Evolutionary conservation across 2,113 vertebrate genomes (phyloP).

Genomic region (Cisticola juncidis): DNA sequence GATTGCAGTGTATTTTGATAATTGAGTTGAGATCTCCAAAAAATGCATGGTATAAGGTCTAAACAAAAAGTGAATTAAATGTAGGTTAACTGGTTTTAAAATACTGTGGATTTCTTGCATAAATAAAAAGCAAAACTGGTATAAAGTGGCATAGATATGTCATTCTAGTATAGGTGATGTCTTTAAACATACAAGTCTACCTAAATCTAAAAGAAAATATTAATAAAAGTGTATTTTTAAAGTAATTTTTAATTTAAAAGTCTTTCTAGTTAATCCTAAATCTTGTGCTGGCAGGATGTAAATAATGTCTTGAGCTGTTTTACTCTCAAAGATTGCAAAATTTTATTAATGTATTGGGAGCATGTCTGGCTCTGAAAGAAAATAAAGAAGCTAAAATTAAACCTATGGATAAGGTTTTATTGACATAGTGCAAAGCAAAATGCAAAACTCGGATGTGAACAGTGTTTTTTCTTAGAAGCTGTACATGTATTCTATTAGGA

Average conservation of each 20-base stretch:
- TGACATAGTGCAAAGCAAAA: background rate
- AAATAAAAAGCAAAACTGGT: background rate
- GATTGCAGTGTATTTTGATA: background rate
- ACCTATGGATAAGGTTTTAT: background rate
- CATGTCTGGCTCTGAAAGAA: background rate
- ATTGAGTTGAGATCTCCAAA: background rate
- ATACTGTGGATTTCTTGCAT: background rate
- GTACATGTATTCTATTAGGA: background rate
- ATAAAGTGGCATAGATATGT: background rate
- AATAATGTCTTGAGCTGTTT: background rate
- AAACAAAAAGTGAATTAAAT: background rate
- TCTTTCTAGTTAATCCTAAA: background rate
- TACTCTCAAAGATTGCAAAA: background rate
- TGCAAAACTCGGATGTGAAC: background rate
- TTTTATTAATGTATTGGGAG: background rate
- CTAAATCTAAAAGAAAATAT: background rate
- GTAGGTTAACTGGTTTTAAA: background rate
- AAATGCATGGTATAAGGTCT: background rate
- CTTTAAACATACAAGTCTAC: background rate
- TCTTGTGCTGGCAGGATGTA: background rate
- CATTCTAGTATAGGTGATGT: background rate
- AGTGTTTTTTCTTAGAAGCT: background rate
- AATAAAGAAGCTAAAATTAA: background rate
- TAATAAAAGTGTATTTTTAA: background rate
- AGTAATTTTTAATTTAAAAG: background rate